A percentile compares a stretch with the other conserved stretches of the same genome.
Conservation (phyloP, 1,140 invertebrate species). For the Pseudomyrmex dendroicus region DNA sequence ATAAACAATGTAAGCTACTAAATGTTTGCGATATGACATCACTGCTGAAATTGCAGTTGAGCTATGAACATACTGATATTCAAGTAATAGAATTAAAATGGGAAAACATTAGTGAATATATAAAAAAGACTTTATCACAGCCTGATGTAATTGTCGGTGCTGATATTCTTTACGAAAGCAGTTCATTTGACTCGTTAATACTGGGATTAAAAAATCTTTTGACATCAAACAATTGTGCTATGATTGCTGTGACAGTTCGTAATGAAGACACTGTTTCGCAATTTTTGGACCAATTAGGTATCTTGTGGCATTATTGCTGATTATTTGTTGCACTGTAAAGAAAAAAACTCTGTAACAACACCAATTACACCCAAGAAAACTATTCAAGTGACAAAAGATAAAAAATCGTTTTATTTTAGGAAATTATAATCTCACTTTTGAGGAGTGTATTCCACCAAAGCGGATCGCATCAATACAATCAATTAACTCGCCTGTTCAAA, state of each 20-base stretch:
- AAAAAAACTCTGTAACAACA: not conserved
- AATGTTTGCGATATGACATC: constrained; percentile 38
- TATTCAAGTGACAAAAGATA: not conserved
- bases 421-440: constrained; percentile 71
- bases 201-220: constrained; percentile 81
- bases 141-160: constrained; percentile 85
- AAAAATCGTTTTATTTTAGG: constrained; percentile 69
- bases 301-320: constrained; percentile 47
- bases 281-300: constrained; percentile 84
- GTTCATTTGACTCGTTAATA: constrained; percentile 81
- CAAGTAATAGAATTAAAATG: constrained; percentile 83
- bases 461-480: constrained; percentile 68
- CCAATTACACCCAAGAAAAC: not conserved
- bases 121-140: constrained; percentile 60
- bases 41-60: constrained; percentile 63
- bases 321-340: constrained; percentile 1
- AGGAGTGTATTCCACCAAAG: constrained; percentile 71
- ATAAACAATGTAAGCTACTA: constrained; percentile 21
- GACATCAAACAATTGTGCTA: constrained; percentile 71
- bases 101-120: constrained; percentile 82
- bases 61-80: constrained; percentile 70
- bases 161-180: constrained; percentile 86
- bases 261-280: constrained; percentile 83
- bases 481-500: constrained; percentile 73
- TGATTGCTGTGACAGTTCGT: constrained; percentile 85